Evolutionary conservation across 2,113 vertebrate species (phyloP).

Genomic region (Lampris megalopsis): DNA sequence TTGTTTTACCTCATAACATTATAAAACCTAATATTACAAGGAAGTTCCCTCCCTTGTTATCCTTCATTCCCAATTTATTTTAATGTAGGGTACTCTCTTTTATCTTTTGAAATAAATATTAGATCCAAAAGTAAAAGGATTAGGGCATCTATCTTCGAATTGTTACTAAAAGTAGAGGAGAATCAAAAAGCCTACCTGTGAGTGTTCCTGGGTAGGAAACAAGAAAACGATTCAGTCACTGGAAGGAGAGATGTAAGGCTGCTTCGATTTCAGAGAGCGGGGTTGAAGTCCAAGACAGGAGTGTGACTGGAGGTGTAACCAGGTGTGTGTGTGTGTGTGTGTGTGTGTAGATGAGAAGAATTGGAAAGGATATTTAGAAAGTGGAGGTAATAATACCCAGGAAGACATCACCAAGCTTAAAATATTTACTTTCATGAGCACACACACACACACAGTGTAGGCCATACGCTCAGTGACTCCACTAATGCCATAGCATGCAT

Average conservation of each 20-base stretch:
- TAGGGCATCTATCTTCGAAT: no score
- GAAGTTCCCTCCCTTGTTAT: neutral
- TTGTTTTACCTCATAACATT: neutral
- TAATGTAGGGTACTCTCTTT: no score
- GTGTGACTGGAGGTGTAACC: conserved; percentile 20
- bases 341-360: conserved; percentile 39
- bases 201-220: conserved; percentile 6
- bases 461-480: no score
- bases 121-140: neutral
- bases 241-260: conserved; percentile 53
- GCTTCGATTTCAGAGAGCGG: conserved; percentile 65
- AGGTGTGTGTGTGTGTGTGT: conserved; percentile 21
- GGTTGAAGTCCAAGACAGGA: conserved; percentile 79
- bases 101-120: neutral
- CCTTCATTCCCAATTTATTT: neutral
- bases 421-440: neutral
- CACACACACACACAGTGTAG: neutral
- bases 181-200: conserved; percentile 50
- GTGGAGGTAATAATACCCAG: neutral
- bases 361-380: conserved; percentile 11
- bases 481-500: neutral
- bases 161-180: neutral
- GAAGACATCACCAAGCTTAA: neutral
- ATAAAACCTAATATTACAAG: conserved; percentile 18
- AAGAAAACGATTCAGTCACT: conserved; percentile 25